These are phyloP conservation scores for Glaucidium brasilianum DNA, from an alignment of 2,113 vertebrate species.

Conservation along the genomic window DNA sequence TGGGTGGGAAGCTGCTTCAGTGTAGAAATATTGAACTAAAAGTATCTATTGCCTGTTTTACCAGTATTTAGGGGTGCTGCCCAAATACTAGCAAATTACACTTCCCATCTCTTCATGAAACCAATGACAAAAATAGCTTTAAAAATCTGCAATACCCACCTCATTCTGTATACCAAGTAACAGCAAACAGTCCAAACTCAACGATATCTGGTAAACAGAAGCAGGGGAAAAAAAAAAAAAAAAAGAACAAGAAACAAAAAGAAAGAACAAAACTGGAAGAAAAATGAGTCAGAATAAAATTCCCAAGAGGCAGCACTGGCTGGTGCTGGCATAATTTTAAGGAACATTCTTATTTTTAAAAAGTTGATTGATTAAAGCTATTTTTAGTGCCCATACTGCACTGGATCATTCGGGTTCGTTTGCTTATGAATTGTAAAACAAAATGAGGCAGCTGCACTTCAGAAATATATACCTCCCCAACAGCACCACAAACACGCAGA, in stretches of 20 bases:
- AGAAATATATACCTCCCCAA: neutral
- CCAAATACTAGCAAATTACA: neutral
- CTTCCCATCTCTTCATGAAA: neutral
- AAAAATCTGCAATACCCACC: neutral
- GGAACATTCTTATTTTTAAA: constrained; percentile 15
- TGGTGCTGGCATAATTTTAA: constrained; percentile 4
- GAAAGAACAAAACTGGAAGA: neutral
- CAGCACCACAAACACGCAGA: neutral
- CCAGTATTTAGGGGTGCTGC: neutral
- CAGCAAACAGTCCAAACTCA: neutral
- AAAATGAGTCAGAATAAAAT: constrained; percentile 17
- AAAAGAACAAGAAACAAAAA: neutral
- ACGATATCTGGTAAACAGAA: neutral
- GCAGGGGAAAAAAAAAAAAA: neutral
- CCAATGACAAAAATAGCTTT: neutral
- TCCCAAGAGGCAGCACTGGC: neutral
- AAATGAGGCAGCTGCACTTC: neutral
- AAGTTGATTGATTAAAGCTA: constrained; percentile 49
- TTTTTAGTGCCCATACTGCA: neutral
- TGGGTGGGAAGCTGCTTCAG: neutral
- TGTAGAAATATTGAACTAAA: neutral
- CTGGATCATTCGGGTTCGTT: neutral
- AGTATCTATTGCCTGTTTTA: neutral
- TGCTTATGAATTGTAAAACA: neutral
- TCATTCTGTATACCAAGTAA: neutral